phyloP scores from a whole-genome alignment of 2,113 vertebrate species.

The Strix aluco region DNA sequence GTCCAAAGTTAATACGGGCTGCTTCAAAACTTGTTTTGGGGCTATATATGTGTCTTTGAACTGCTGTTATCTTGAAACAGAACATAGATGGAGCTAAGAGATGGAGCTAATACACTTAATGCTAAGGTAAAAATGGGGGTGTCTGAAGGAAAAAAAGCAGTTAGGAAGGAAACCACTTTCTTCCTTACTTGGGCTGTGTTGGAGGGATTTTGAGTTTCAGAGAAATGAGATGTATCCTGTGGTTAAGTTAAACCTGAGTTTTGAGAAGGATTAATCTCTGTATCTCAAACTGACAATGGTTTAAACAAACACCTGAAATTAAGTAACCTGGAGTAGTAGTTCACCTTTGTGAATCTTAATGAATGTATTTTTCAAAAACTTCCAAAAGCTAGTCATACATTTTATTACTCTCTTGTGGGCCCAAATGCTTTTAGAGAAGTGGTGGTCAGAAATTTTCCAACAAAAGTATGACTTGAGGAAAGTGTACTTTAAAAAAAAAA shows the following conservation, averaged over 20 bases:
- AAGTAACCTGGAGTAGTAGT: background rate
- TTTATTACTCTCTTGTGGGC: background rate
- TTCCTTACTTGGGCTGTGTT: background rate
- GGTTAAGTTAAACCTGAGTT: conserved; percentile 18
- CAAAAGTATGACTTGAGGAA: background rate
- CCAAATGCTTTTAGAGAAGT: background rate
- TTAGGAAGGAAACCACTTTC: conserved; percentile 63
- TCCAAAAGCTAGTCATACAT: background rate
- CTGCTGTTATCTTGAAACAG: background rate
- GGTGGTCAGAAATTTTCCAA: background rate
- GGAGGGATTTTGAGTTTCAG: conserved; percentile 16
- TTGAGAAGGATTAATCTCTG: background rate
- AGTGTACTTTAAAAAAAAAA: background rate
- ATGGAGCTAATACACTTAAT: background rate
- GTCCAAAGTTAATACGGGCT: background rate
- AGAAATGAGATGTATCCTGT: conserved; percentile 6
- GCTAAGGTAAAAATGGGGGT: background rate
- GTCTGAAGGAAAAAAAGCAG: conserved; percentile 37
- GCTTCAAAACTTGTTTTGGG: background rate
- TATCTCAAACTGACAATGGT: conserved; percentile 47
- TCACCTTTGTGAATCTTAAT: background rate
- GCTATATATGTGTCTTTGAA: background rate
- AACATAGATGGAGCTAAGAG: background rate
- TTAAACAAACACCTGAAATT: background rate
- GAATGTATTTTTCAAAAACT: background rate